Base-by-base conservation (phyloP, 2,797 vertebrate species). In the Tapera naevia region DNA sequence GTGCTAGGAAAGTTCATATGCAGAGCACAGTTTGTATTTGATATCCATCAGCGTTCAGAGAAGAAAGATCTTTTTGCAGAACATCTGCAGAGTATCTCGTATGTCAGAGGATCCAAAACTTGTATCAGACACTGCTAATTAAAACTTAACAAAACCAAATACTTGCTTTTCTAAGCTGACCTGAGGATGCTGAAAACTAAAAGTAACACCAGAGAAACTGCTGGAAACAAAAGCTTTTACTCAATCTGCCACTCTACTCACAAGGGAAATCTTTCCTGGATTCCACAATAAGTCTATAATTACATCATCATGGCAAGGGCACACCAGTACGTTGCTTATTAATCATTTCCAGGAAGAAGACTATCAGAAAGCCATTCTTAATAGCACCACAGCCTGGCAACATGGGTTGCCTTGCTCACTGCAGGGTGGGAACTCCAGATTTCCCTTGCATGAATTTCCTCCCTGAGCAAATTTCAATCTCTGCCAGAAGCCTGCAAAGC, bases 81-180 rank as follows among this genome's bases (percentile, higher is more conserved):
- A 93, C 91, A 93, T 72, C 93, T 92, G 72, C 89, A 90, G 51
- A 84, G 35, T 54, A n/a, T 71, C 56, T 80, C 24, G 2, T n/a
- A 14, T 80, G 46, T 78, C 76, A 94, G 73, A 91, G 32, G 13
- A 90, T 66, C 48, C 39, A 57, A 89, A 88, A 53, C 30, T 33
- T 33, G 75, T 93, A 94, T 80, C 93, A 89, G 83, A 85, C 90
- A 82, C 65, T 30, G 53, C 83, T 94, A 87, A 97, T 88, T 90
- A 94, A 94, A 90, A 93, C 33, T 37, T 50, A 58, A 71, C 69
- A 71, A 80, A 95, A 86, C 30, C 69, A 81, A 93, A 87, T 61
- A 54, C 46, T 48, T 81, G 24, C 21, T 93, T 90, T 91, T 80
- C 78, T 64, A 80, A 71, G 83, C 75, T 89, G 93, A 90, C 78